Evolutionary conservation across 2,797 vertebrate species (phyloP).

Genomic region (Leptoclinus maculatus): DNA sequence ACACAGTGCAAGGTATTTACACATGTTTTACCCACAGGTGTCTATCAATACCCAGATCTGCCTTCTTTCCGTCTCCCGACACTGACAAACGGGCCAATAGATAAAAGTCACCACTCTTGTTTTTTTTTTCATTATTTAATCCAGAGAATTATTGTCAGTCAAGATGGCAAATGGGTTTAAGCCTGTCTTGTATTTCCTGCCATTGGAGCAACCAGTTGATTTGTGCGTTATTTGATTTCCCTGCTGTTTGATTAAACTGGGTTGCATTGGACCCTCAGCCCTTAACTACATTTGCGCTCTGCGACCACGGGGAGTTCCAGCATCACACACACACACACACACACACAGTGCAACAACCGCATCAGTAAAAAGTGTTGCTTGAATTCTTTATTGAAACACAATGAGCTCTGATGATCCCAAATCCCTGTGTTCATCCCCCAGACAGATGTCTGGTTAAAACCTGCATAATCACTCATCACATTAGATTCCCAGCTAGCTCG

Average conservation of each 20-base stretch:
- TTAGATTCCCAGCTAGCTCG: conserved; percentile 39
- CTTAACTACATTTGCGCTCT: conserved; percentile 47
- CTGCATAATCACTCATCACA: conserved; percentile 63
- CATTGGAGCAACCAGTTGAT: conserved; percentile 23
- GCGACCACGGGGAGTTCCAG: conserved; percentile 37
- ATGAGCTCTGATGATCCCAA: conserved; percentile 56
- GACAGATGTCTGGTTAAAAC: conserved; percentile 60
- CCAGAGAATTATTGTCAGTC: conserved; percentile 5
- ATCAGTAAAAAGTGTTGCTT: conserved; percentile 43
- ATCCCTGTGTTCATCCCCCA: conserved; percentile 55
- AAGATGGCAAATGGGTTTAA: background rate
- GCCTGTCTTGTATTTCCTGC: background rate
- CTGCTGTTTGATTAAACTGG: conserved; percentile 47
- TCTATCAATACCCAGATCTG: conserved; percentile 27
- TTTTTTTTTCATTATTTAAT: conserved; percentile 5
- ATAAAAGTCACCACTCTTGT: background rate
- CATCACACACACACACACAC: conserved; percentile 19
- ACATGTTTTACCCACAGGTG: conserved; percentile 19
- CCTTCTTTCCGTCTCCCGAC: background rate
- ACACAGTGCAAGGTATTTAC: conserved; percentile 10
- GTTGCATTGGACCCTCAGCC: conserved; percentile 30
- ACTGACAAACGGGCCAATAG: conserved; percentile 2
- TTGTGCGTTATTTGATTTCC: conserved; percentile 45
- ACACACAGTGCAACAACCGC: conserved; percentile 22
- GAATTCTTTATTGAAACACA: conserved; percentile 63